These are phyloP conservation scores for Anguilla rostrata DNA, from an alignment of 2,113 vertebrate genomes.

Conservation along the genomic window DNA sequence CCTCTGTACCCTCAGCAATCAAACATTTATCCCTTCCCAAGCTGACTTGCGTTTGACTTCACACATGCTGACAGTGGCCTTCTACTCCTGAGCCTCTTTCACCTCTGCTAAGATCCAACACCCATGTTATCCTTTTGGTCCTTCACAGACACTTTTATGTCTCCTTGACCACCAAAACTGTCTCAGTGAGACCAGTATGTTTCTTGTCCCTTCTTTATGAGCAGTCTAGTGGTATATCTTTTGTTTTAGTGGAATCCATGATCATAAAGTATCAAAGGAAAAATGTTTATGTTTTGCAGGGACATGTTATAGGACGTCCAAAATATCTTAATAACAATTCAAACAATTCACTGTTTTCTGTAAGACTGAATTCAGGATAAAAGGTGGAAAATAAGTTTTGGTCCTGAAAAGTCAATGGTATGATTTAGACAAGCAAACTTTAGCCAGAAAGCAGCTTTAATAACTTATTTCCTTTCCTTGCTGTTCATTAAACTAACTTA, in stretches of 20 bases:
- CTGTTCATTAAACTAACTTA: slow-evolving; percentile 4
- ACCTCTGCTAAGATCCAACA: too few species aligned
- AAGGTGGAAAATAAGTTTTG: background rate
- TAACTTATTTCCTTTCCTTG: background rate
- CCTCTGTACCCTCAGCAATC: too few species aligned
- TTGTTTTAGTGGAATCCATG: background rate
- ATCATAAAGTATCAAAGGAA: background rate
- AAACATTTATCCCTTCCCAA: too few species aligned
- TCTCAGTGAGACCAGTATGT: too few species aligned
- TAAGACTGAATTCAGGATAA: background rate
- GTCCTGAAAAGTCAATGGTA: background rate
- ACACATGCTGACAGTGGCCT: too few species aligned
- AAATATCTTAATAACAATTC: background rate
- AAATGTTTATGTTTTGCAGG: background rate
- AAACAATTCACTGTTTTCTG: background rate
- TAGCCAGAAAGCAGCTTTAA: background rate
- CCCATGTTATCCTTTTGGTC: too few species aligned
- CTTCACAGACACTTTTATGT: too few species aligned
- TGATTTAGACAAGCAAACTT: background rate
- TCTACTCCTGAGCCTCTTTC: too few species aligned
- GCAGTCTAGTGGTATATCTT: too few species aligned
- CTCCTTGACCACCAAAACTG: too few species aligned
- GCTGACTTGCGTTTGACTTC: too few species aligned
- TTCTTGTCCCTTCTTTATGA: too few species aligned
- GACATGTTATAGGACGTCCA: background rate